phyloP scores from a whole-genome alignment of 2,888 invertebrate species.

The Leptopilina syphax region DNA sequence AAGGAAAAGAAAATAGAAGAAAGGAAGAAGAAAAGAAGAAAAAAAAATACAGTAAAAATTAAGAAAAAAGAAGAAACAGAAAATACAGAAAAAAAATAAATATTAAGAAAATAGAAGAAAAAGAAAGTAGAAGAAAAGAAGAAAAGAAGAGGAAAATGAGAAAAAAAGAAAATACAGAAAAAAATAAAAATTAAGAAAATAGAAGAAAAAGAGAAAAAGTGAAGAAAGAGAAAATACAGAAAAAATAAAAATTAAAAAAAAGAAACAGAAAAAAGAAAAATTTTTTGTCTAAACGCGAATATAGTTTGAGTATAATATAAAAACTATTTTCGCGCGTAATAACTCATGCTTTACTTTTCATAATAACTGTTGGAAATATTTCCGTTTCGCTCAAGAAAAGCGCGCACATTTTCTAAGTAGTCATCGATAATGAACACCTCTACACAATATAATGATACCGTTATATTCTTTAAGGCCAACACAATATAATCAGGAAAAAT shows the following conservation, averaged over 20 bases:
- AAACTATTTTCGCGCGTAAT: constrained; percentile 25
- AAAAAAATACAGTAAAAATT: not conserved
- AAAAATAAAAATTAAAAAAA: too few relatives aligned
- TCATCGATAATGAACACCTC: constrained; percentile 35
- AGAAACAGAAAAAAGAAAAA: too few relatives aligned
- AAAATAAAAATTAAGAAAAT: too few relatives aligned
- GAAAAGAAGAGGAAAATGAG: not conserved
- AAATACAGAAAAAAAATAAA: not conserved
- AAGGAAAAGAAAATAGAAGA: too few relatives aligned
- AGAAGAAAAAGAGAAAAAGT: too few relatives aligned
- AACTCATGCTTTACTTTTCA: constrained; percentile 2
- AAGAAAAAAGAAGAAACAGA: not conserved
- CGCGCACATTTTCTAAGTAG: constrained; percentile 21
- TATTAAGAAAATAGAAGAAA: too few relatives aligned
- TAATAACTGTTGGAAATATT: constrained; percentile 14
- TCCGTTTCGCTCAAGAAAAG: constrained; percentile 37
- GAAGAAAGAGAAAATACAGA: too few relatives aligned
- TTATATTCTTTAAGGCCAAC: constrained; percentile 29
- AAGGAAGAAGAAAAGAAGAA: not conserved
- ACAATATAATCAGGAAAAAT: not conserved
- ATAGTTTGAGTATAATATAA: constrained; percentile 17
- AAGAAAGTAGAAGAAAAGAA: too few relatives aligned
- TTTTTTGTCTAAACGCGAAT: not conserved
- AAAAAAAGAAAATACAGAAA: not conserved
- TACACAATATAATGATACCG: constrained; percentile 30